Evolutionary conservation across 2,888 invertebrate genomes (phyloP), one percentile per base, ranked within the genome.

Genomic region (Malacosoma neustria): DNA sequence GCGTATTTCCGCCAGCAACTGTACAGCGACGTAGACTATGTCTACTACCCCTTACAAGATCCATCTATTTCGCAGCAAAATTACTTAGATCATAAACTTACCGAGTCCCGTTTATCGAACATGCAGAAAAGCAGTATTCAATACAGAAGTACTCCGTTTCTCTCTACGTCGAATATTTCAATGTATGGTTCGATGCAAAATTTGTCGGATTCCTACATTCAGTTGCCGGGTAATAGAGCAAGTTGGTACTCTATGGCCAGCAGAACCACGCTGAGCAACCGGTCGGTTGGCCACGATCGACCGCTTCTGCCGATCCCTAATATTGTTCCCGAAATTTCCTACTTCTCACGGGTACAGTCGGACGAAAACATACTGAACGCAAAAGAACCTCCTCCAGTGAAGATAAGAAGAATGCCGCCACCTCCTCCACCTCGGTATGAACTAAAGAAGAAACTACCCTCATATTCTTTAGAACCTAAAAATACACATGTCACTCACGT

Each of bases 21-120:
- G 39, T 95, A 94, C 57, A 96, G 96, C 42, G 96, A 96, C 61
- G 94, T 95, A 2, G 96, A 96, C 72, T 96, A 95, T 61, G 96
- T 96, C 4, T 94, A 96, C 67, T 96, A 95, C 61, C 96, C 96
- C 0, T 72, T 95, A 43, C 95, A 95, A 74, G 96, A 96, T 72
- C 95, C 96, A 6, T 92, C 94, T 0, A 89, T 96, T 33, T 95
- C 95, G 46, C 94, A 95, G 63, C 96, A 96, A 69, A 96, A 96
- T 66, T 96, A 96, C 73, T 88, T 95, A 50, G 96, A 96, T 60
- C 94, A 95, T 36, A 96, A 96, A 67, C 89, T 94, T 57, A 91
- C 94, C 0, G 93, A 93, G 30, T 81, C 93, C 9, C 89, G 91
- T 15, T 69, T 87, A 11, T 73, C 87, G 13, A 89, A 88, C 52